Percentiles rank a stretch among this genome's conserved stretches.
phyloP scores from a whole-genome alignment of 2,113 vertebrate genomes.

The Procavia capensis region DNA sequence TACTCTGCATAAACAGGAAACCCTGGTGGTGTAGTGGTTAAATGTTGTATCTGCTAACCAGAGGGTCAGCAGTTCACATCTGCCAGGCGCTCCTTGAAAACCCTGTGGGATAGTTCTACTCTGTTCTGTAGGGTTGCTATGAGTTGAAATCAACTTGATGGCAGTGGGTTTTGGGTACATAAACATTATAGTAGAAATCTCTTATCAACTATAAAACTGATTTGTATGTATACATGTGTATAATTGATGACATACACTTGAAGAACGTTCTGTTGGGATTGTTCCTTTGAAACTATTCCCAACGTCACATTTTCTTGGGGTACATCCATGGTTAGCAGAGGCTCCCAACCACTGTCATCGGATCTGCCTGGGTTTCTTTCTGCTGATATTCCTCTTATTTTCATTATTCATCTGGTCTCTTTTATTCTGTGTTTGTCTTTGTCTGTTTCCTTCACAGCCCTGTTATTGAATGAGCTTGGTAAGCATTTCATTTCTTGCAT shows the following conservation, averaged over 20 bases:
- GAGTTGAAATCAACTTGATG: no score
- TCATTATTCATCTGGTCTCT: slow-evolving; percentile 91
- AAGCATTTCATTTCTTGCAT: slow-evolving; percentile 88
- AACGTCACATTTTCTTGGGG: neutral
- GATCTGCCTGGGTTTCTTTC: slow-evolving; percentile 84
- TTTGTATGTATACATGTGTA: neutral
- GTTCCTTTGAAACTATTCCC: slow-evolving; percentile 27
- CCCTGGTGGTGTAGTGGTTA: no score
- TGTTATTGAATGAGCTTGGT: slow-evolving; percentile 94
- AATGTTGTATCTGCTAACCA: no score
- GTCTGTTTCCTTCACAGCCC: slow-evolving; percentile 91
- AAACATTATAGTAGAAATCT: slow-evolving; percentile 39
- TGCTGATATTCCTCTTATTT: slow-evolving; percentile 88
- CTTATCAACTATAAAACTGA: neutral
- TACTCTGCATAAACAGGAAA: neutral
- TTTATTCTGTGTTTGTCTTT: slow-evolving; percentile 92
- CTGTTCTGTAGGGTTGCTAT: no score
- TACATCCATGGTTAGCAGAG: neutral
- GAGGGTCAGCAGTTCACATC: no score
- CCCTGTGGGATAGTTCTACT: no score
- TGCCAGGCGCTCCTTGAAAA: no score
- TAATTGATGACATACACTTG: neutral
- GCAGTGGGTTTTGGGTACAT: no score
- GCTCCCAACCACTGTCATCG: neutral
- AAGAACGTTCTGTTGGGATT: neutral